A percentile compares a stretch with the other conserved stretches of the same genome.
Evolutionary conservation across 1,140 invertebrate genomes (phyloP).

Genomic region (Drosophila miranda): DNA sequence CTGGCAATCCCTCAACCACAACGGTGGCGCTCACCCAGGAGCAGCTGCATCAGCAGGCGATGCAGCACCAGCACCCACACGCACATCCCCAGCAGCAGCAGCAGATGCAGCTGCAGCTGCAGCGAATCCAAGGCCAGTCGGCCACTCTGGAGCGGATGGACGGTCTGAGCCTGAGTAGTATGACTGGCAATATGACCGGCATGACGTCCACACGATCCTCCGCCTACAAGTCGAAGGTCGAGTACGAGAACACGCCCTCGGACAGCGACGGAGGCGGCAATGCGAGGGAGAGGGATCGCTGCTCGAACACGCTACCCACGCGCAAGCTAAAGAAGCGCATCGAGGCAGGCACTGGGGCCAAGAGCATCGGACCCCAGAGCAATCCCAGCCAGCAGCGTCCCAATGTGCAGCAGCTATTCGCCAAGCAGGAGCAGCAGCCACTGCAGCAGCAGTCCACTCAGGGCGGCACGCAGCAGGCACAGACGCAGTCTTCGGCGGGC

Average conservation of each 20-base stretch:
- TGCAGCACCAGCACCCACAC: conserved; percentile 7
- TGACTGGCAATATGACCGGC: conserved; percentile 30
- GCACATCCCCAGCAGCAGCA: conserved; percentile 37
- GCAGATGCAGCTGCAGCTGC: conserved; percentile 35
- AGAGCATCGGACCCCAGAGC: conserved; percentile 74
- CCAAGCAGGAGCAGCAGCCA: conserved; percentile 41
- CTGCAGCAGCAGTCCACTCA: conserved; percentile 6
- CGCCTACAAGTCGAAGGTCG: conserved; percentile 64
- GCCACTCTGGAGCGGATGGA: conserved; percentile 66
- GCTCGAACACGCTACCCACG: conserved; percentile 83
- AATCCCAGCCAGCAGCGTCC: conserved; percentile 71
- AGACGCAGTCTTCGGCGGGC: conserved; percentile 35
- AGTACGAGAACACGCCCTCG: conserved; percentile 77
- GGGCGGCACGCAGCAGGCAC: conserved; percentile 14
- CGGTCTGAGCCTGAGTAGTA: conserved; percentile 39
- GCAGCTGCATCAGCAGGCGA: conserved; percentile 33
- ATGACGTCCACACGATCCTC: conserved; percentile 28
- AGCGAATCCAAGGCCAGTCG: conserved; percentile 48
- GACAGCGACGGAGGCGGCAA: conserved; percentile 77
- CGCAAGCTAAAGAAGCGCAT: conserved; percentile 84
- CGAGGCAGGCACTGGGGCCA: conserved; percentile 81
- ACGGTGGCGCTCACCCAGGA: conserved; percentile 48
- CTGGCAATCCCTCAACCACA: conserved; percentile 11
- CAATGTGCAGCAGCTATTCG: conserved; percentile 83
- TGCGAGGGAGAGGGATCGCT: conserved; percentile 79